Evolutionary conservation across 2,797 vertebrate genomes (phyloP), one percentile per base, ranked within the genome.

Genomic region (Rhabdomys pumilio): DNA sequence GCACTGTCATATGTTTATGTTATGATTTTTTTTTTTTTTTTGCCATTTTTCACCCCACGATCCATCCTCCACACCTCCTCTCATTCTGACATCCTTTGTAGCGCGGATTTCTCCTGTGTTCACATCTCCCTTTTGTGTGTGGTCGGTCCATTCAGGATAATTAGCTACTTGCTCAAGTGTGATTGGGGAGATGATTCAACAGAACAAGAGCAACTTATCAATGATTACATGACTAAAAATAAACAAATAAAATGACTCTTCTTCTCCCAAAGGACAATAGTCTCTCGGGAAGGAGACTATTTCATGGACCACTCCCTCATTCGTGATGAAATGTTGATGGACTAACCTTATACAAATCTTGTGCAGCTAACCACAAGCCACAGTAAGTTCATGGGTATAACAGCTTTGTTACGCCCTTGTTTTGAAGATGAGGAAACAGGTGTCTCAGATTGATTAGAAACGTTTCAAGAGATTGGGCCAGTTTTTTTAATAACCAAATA

Each of bases 371-470:
- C 69, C 85, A 57, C 31, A 29, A 57, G 15, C 53, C 29, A 4
- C 67, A 44, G 50, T 31, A 22, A 73, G 69, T 44, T 75, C n/a
- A 31, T 7, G 10, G 20, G 24, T 41, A 2, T 24, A 73, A 20
- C 5, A 15, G n/a, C n/a, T 87, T 12, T 41, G 50, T 13, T n/a
- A 57, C 12, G 22, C 8, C 22, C 34, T 53, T 24, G 67, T 22
- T 89, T 89, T 44, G 85, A 1, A 86, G 81, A 89, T 11, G 41
- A 93, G 53, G 10, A 91, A 96, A 95, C 2, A 0, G 84, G 44
- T 92, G 53, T 83, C 80, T 95, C 53, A 61, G 31, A 44, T 7
- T 90, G 22, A 19, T 63, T 89, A 96, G 84, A 29, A 97, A 90
- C 57, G 17, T 57, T 57, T 22, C 13, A 95, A 93, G 85, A 94